Base-by-base conservation (phyloP, 1,140 invertebrate species). In the Drosophila jambulina region DNA sequence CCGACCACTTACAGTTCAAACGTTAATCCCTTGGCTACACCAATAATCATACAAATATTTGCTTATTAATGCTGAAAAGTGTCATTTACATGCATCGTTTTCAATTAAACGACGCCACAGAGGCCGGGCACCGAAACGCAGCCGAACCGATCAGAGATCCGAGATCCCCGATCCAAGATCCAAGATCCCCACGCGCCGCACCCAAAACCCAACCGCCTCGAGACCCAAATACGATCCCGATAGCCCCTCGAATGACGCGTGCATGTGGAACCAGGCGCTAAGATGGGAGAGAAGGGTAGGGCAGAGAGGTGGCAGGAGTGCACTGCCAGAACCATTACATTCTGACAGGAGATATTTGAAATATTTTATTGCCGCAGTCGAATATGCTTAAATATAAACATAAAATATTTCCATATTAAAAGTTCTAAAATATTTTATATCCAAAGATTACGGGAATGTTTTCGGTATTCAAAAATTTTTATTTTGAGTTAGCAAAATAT, bases 41-140 rank as follows among this genome's bases (percentile, higher is more conserved):
- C 85, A 90, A 90, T 90, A 90, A 90, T 90, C 85, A 90, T 90
- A 90, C 85, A 90, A 90, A 90, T 90, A 90, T 90, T 90, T 90
- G 80, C 88, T 91, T 91, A 91, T 91, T 87, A 91, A 91, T 91
- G 87, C 87, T 91, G 88, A 91, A 91, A 91, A 91, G 87, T 91
- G 88, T 91, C 87, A 91, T 91, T 91, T 91, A 91, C 87, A 91
- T 91, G 87, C 88, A 91, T 91, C 87, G 83, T 91, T 87, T 87
- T 91, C 88, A 91, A 91, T 91, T 91, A 91, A 90, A 91, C 83
- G 87, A 91, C 85, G 85, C 86, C 85, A 84, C 60, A 63, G 59
- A 80, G 72, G 53, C 59, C 68, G 36, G 27, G 45, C 56, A 49
- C 17, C 68, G 46, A 62, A 74, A 65, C 45, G 51, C 62, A 59